Evolutionary conservation across 2,888 invertebrate genomes (phyloP), one percentile per base, ranked within the genome.

Genomic region (Himalopsyche japonica): DNA sequence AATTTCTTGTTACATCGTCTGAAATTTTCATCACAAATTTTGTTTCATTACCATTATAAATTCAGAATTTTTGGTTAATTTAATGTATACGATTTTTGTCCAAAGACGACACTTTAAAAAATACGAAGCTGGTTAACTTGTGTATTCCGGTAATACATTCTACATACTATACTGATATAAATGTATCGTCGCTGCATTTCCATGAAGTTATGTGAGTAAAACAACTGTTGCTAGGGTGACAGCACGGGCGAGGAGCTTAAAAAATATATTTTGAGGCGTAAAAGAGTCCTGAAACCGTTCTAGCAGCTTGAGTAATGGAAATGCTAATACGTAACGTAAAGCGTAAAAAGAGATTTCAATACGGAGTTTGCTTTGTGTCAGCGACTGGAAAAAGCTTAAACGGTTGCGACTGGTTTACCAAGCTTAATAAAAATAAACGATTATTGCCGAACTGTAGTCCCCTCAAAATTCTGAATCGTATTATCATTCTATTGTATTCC

Each of bases 271-370:
- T 70, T 70, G 70, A 70, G 70, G 70, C 27, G 77, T 77, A 43
- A 37, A 70, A 70, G 70, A 30, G 70, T 79, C 24, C 20, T n/a
- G 48, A 24, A 79, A 30, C 43, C 79, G 12, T 79, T 79, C 18
- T 27, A 43, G 30, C 70, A 27, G 43, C n/a, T 15, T 79, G 47
- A 79, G 79, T 79, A 48, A 79, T 79, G 79, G 79, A 79, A 79
- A 79, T 79, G 79, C 47, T 79, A 79, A 79, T 48, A 79, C 47
- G 47, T 30, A 43, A 30, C n/a, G 47, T 48, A 47, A 47, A 79
- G 48, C 47, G 48, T n/a, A 48, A 79, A 70, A 70, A 79, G 47
- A 79, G 48, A 79, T 43, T 48, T 79, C 47, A 77, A 77, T 77
- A 77, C 77, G 77, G 20, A 4, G 77, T 77, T 77, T 77, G 77